Conservation (phyloP, 1,140 invertebrate species). For the Ips nitidus region DNA sequence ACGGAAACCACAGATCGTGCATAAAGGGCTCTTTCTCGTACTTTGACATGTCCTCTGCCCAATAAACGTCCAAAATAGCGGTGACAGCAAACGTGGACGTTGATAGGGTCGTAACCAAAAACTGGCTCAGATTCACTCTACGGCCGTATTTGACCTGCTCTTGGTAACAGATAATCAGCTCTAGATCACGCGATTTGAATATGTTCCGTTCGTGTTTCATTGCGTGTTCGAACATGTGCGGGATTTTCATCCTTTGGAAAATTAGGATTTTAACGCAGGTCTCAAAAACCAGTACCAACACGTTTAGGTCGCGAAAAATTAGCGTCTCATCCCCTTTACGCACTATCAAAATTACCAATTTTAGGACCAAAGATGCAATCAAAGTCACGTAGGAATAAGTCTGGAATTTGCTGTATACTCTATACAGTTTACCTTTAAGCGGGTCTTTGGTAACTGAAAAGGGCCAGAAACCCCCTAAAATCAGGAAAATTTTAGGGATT, state of each 20-base stretch:
- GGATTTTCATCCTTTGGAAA: conserved; percentile 17
- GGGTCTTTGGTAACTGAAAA: conserved; percentile 7
- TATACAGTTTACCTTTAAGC: neutral
- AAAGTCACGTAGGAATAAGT: conserved; percentile 2
- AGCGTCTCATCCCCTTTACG: neutral
- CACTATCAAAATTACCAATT: conserved; percentile 5
- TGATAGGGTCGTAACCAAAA: neutral
- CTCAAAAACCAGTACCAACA: conserved; percentile 9
- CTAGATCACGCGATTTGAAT: neutral
- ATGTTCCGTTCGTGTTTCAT: conserved; percentile 6
- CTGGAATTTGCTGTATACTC: conserved; percentile 5
- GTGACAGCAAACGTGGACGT: neutral
- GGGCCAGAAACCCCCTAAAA: conserved; percentile 8
- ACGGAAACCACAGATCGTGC: conserved; percentile 25
- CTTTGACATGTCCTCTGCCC: neutral
- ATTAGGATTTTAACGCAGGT: conserved; percentile 10
- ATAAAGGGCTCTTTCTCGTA: conserved; percentile 23
- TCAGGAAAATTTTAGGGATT: conserved; percentile 9
- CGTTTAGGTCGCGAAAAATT: conserved; percentile 16
- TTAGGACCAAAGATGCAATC: neutral
- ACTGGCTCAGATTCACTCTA: conserved; percentile 7
- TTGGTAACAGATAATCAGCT: neutral
- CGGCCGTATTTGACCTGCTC: conserved; percentile 8
- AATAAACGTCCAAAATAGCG: neutral
- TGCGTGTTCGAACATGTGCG: conserved; percentile 9